A percentile compares a stretch with the other conserved stretches of the same genome.
phyloP scores from a whole-genome alignment of 2,797 vertebrate genomes.

The Hapalemur alaotrensis region DNA sequence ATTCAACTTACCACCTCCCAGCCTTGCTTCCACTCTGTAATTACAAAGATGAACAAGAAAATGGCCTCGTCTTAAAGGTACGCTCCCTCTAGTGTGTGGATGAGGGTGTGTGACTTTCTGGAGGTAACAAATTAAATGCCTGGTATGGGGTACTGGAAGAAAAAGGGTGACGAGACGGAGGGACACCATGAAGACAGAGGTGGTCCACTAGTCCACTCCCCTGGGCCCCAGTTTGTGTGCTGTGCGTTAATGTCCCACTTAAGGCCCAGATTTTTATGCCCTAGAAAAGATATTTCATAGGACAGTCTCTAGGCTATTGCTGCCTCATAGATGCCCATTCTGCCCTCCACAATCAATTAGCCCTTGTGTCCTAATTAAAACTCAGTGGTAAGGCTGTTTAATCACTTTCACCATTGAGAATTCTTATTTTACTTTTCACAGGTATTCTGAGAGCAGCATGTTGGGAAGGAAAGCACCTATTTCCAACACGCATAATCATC shows the following conservation, averaged over 20 bases:
- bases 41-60: neutral
- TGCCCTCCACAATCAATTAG: constrained; percentile 68
- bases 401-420: constrained; percentile 79
- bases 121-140: neutral
- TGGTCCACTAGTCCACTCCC: neutral
- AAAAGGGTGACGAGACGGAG: neutral
- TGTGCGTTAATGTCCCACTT: neutral
- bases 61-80: neutral
- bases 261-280: neutral
- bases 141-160: accelerated
- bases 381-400: constrained; percentile 79
- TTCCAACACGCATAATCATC: constrained; percentile 75
- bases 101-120: neutral
- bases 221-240: neutral
- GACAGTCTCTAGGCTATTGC: constrained; percentile 65
- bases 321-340: constrained; percentile 68
- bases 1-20: neutral
- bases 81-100: neutral
- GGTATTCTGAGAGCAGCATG: constrained; percentile 78
- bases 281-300: constrained; percentile 41
- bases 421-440: constrained; percentile 80
- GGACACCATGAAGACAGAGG: neutral
- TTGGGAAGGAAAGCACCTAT: constrained; percentile 71
- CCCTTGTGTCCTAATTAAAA: constrained; percentile 81
- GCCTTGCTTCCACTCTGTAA: neutral